Conservation (phyloP, 2,113 vertebrate genomes). For the Callipepla squamata region DNA sequence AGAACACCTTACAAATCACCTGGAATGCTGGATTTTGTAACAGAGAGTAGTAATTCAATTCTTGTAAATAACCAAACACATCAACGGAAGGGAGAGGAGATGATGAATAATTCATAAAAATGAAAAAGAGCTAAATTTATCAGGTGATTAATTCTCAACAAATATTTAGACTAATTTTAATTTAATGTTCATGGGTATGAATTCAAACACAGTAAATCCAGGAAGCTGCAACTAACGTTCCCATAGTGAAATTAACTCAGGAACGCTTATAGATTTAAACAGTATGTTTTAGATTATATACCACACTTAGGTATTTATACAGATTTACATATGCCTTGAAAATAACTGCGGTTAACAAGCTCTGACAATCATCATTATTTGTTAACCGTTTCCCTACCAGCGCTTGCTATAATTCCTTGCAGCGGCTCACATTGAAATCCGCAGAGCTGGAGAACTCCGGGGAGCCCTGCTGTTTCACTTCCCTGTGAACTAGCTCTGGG, state of each 20-base stretch:
- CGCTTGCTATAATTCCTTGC: background rate
- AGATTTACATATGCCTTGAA: constrained; percentile 69
- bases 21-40: background rate
- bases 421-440: background rate
- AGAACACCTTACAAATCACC: background rate
- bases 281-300: constrained; percentile 61
- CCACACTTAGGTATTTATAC: constrained; percentile 59
- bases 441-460: background rate
- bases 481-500: background rate
- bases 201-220: constrained; percentile 66
- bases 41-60: constrained; percentile 24
- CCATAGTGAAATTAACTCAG: constrained; percentile 64
- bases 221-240: constrained; percentile 62
- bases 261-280: constrained; percentile 63
- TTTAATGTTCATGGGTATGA: constrained; percentile 69
- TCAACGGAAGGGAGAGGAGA: constrained; percentile 55
- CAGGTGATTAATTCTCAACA: constrained; percentile 68
- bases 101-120: constrained; percentile 72
- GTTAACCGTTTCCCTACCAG: constrained; percentile 6
- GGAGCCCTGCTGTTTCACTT: fast-evolving
- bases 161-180: constrained; percentile 75
- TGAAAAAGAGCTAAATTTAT: constrained; percentile 74
- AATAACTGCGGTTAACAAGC: constrained; percentile 68
- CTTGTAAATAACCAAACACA: constrained; percentile 53
- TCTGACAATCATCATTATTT: constrained; percentile 68